Evolutionary conservation across 2,797 vertebrate genomes (phyloP), one percentile per base, ranked within the genome.

Genomic region (Sternotherus odoratus): DNA sequence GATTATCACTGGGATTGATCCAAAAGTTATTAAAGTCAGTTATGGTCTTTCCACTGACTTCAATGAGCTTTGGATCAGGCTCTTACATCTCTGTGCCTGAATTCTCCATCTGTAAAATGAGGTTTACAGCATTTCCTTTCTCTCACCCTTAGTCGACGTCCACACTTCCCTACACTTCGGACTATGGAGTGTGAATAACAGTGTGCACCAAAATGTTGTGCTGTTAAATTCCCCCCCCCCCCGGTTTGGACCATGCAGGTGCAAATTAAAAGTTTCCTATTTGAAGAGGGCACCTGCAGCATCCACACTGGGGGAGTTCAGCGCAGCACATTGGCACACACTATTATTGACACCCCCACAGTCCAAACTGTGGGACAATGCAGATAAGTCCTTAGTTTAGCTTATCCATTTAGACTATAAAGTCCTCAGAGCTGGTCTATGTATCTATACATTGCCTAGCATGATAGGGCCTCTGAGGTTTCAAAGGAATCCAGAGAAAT

Each of bases 401-500:
- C 26, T 26, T 56, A 56, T 28, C 10, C 26, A 33, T 60, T 60
- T 33, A 30, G 28, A 63, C 33, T 2, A 77, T 88, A 85, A 63
- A 12, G 33, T 66, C 17, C 88, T 94, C 79, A 36, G 75, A 94
- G 60, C 36, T 36, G 57, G 3, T 77, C 94, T 94, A 53, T 30
- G 6, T 79, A 49, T 89, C 86, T 79, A 60, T 51, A 69, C 78
- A 53, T 69, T 86, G n/a, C 8, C 17, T 92, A 51, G 5, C 51
- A 53, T 23, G 36, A 54, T 86, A 74, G 28, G 8, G 5, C 74
- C 91, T 83, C 48, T 88, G 28, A 24, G 54, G 24, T 90, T 13
- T 10, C 60, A 51, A 87, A 93, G 78, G 26, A 8, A 51, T 54
- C 23, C 51, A 21, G 28, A 6, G 85, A 43, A 60, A 86, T 82